These are phyloP conservation scores for Acleris laterana DNA, from an alignment of 2,888 invertebrate species.

Conservation along the genomic window DNA sequence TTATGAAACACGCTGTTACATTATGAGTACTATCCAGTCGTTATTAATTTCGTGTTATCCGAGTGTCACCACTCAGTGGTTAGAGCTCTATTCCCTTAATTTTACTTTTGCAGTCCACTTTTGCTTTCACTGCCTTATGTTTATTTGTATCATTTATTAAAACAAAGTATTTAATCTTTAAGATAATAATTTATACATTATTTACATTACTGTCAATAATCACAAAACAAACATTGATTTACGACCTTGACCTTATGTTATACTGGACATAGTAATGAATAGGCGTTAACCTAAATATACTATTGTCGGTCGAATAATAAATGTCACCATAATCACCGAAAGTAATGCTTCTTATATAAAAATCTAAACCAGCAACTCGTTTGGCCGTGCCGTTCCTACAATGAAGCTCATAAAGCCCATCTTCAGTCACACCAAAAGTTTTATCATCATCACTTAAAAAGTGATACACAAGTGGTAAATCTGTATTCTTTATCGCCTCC, in stretches of 20 bases:
- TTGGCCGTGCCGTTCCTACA: conserved; percentile 70
- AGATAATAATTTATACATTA: too few species aligned
- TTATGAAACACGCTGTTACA: too few species aligned
- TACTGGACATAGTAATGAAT: conserved; percentile 68
- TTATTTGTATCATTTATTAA: too few species aligned
- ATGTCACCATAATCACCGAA: conserved; percentile 76
- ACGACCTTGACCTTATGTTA: conserved; percentile 52
- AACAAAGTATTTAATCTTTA: too few species aligned
- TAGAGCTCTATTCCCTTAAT: too few species aligned
- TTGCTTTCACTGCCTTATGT: too few species aligned
- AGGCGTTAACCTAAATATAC: conserved; percentile 67
- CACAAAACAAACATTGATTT: background rate
- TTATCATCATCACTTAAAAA: conserved; percentile 62
- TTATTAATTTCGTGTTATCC: too few species aligned
- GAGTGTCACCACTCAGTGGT: too few species aligned
- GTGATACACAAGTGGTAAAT: conserved; percentile 60
- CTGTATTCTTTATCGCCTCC: conserved; percentile 64
- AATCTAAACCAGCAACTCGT: conserved; percentile 59
- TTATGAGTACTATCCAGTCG: too few species aligned
- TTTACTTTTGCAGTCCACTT: too few species aligned
- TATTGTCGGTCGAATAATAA: conserved; percentile 63
- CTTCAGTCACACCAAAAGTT: conserved; percentile 62
- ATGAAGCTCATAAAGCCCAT: conserved; percentile 63
- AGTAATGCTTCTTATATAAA: conserved; percentile 64
- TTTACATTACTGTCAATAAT: too few species aligned